phyloP scores from a whole-genome alignment of 2,888 invertebrate species.

The Ectobius pallidus region DNA sequence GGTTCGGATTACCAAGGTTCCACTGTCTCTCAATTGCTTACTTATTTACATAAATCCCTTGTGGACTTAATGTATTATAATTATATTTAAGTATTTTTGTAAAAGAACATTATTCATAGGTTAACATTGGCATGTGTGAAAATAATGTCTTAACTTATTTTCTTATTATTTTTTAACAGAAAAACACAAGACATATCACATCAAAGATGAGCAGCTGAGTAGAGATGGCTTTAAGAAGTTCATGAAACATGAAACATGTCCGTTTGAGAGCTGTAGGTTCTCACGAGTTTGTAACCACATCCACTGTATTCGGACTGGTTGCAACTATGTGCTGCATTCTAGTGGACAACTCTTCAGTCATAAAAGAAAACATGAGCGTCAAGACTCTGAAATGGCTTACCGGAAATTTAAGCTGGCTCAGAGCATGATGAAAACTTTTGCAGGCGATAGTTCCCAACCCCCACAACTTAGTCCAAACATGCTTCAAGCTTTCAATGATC shows the following conservation, averaged over 20 bases:
- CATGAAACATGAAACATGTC: constrained; percentile 95
- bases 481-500: constrained; percentile 46
- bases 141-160: too few relatives aligned
- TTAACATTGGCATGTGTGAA: too few relatives aligned
- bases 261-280: constrained; percentile 90
- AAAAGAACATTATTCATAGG: too few relatives aligned
- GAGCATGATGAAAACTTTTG: constrained; percentile 51
- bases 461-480: constrained; percentile 42
- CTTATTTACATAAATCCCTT: too few relatives aligned
- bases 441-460: constrained; percentile 43
- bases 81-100: too few relatives aligned
- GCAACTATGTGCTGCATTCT: constrained; percentile 95
- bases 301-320: constrained; percentile 94
- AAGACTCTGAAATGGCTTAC: constrained; percentile 89
- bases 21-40: too few relatives aligned
- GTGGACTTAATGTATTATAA: too few relatives aligned
- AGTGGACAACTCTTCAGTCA: constrained; percentile 97
- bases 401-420: constrained; percentile 72
- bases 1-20: too few relatives aligned
- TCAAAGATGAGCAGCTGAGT: constrained; percentile 94
- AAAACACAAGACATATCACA: constrained; percentile 98
- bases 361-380: constrained; percentile 95
- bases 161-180: too few relatives aligned
- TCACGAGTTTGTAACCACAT: constrained; percentile 97
- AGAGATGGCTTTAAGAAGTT: constrained; percentile 98